Base-by-base conservation (phyloP, 2,113 vertebrate genomes). In the Gracilinanus agilis region DNA sequence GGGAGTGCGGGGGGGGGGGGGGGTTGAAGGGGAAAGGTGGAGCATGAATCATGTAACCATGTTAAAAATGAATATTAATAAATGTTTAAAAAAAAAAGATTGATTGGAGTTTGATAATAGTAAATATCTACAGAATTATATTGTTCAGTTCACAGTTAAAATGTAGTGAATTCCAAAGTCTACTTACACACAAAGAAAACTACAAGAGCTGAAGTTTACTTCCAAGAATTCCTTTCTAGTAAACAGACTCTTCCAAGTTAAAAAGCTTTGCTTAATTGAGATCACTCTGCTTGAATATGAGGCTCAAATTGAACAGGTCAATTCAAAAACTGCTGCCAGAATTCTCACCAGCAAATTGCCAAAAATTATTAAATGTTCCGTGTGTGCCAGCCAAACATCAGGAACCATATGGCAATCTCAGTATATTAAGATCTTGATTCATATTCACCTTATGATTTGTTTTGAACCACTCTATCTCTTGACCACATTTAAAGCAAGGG, bases 121-220 rank as follows among this genome's bases (percentile, higher is more conserved):
- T 89, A 92, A 95, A 94, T 8, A 12, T 9, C 58, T 88, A 34
- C 24, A 25, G 11, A 12, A 24, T 8, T 49, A 53, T 56, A 91
- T 24, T 90, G 54, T 91, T 93, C 49, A 89, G 61, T 11, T 95
- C 94, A 96, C 55, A 61, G 0, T 83, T 24, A 95, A n/a, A 90
- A 89, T 40, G 34, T n/a, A 56, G 53, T 53, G 89, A n/a, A 95
- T 94, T 91, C 67, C 53, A 55, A 92, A 93, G 92, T 89, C n/a
- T 44, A 54, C 34, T 95, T 93, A 55, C 92, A 94, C 0, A 61
- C 10, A 92, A 54, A 54, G 92, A 89, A 96, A 94, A 90, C 88
- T 44, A 92, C 83, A 96, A 97, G 54, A 92, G 11, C 16, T 92
- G 23, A 53, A n/a, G 0, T 67, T 29, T 92, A 3, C 40, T 58